A percentile compares a stretch with the other conserved stretches of the same genome.
These are phyloP conservation scores for Cataglyphis livida DNA, from an alignment of 2,888 invertebrate genomes.

Conservation along the genomic window DNA sequence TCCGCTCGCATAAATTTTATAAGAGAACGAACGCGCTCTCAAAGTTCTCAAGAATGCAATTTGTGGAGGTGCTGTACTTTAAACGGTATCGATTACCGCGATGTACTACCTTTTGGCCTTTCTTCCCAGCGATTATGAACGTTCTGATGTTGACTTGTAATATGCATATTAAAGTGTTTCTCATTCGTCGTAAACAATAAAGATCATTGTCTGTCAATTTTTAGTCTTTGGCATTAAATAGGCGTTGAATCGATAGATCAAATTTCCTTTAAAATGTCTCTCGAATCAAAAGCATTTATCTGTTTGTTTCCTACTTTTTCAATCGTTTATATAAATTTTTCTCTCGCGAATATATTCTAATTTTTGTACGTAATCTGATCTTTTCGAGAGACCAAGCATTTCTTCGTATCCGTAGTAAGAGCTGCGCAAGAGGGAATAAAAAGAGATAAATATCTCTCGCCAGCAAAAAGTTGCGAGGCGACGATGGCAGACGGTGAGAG, in stretches of 20 bases:
- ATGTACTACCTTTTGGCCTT: constrained; percentile 11
- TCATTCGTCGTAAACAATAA: neutral
- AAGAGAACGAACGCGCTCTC: constrained; percentile 34
- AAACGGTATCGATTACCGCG: constrained; percentile 42
- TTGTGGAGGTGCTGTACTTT: constrained; percentile 43
- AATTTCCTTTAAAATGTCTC: neutral
- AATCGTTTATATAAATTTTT: neutral
- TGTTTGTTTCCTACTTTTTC: neutral
- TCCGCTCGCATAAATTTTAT: constrained; percentile 49
- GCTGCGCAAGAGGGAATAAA: neutral
- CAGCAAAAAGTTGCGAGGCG: constrained; percentile 16
- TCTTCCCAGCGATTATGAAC: constrained; percentile 21
- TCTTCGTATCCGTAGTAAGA: neutral
- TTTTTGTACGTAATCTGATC: constrained; percentile 13
- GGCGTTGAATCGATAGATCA: neutral
- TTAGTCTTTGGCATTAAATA: neutral
- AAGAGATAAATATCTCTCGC: constrained; percentile 45
- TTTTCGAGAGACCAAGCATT: neutral
- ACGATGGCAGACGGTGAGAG: neutral
- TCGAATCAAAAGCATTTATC: neutral
- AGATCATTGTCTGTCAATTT: neutral
- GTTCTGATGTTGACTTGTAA: constrained; percentile 34
- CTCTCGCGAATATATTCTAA: constrained; percentile 9
- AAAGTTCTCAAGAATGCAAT: constrained; percentile 31
- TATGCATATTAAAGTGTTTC: neutral